Conservation (phyloP, 2,797 vertebrate genomes). For the Crocidura indochinensis region DNA sequence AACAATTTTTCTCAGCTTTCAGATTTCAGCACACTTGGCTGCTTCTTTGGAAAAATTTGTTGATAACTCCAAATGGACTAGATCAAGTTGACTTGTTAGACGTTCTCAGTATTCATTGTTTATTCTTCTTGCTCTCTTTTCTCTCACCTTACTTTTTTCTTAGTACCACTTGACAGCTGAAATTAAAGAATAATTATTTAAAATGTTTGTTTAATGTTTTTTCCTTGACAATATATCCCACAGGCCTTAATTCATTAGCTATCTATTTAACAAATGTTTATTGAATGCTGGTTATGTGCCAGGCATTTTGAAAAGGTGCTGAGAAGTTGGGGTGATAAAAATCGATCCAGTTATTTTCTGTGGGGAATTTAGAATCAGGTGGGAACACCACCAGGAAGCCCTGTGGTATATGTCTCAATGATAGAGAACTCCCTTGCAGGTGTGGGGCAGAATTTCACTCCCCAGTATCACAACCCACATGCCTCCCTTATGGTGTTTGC, state of each 20-base stretch:
- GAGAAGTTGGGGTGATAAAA: neutral
- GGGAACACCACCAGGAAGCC: neutral
- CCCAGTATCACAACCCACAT: too few species aligned
- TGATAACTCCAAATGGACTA: too few species aligned
- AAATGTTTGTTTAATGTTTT: neutral
- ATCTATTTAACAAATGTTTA: conserved; percentile 7
- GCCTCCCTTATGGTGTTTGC: too few species aligned
- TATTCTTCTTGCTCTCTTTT: neutral
- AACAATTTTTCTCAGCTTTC: neutral
- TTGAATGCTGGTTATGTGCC: neutral
- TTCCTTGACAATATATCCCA: neutral
- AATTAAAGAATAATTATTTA: conserved; percentile 11
- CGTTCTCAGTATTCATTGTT: neutral
- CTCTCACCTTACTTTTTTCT: neutral
- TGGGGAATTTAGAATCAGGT: neutral
- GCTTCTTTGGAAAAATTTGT: too few species aligned
- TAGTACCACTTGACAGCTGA: neutral
- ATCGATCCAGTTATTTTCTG: neutral
- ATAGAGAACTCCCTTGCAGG: too few species aligned
- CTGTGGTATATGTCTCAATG: too few species aligned
- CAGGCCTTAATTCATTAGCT: neutral
- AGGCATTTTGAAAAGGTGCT: neutral
- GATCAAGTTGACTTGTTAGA: neutral
- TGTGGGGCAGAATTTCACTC: too few species aligned
- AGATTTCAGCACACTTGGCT: neutral